Evolutionary conservation across 2,113 vertebrate species (phyloP).

Genomic region (Solea solea): DNA sequence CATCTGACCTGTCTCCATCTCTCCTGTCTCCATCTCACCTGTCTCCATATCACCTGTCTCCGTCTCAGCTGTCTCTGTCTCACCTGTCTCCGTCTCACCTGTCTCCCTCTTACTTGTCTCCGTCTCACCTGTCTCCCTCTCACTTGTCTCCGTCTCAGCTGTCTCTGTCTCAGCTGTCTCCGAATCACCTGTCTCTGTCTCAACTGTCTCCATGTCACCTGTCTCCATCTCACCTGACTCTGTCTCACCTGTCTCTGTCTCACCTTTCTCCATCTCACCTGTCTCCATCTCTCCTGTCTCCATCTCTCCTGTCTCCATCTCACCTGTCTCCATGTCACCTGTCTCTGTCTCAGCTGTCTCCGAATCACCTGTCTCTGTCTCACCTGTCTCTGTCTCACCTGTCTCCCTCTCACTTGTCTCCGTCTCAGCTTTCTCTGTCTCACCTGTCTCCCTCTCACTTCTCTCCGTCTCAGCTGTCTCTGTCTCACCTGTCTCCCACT

Average conservation of each 20-base stretch:
- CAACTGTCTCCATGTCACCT: not conserved
- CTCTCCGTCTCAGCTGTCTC: not conserved
- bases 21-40: too few species aligned
- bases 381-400: too few species aligned
- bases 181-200: not conserved
- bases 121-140: not conserved
- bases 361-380: too few species aligned
- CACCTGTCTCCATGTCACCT: too few species aligned
- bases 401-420: too few species aligned
- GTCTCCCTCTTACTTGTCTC: too few species aligned
- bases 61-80: too few species aligned
- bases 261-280: not conserved
- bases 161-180: not conserved
- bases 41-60: too few species aligned
- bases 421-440: not conserved
- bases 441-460: not conserved
- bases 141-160: not conserved
- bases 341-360: too few species aligned
- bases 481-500: not conserved
- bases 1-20: too few species aligned
- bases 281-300: not conserved
- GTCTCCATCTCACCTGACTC: not conserved
- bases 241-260: not conserved
- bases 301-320: too few species aligned
- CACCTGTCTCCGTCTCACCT: too few species aligned